Evolutionary conservation across 2,888 invertebrate species (phyloP), one percentile per base, ranked within the genome.

Genomic region (Euclidia mi): DNA sequence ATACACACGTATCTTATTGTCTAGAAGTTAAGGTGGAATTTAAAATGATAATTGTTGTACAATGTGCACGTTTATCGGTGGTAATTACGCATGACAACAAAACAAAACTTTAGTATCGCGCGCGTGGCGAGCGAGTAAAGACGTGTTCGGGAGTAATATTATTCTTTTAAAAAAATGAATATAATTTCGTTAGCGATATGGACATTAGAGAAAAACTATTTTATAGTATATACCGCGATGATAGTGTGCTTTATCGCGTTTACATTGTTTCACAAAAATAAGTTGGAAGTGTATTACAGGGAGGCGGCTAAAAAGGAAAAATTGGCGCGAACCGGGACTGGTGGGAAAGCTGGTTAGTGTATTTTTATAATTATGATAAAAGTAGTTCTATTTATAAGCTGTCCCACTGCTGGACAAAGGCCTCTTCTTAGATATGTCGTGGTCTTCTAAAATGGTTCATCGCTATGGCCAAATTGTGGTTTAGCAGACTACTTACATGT

Each of bases 201-300:
- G 89, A 87, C 89, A 6, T 75, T 94, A 64, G 94, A 94, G 69
- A 88, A 90, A 34, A 90, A 94, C 73, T 94, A 92, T 87, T 92
- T 88, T 66, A 79, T 85, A 20, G 90, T 94, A 35, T 94, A 94
- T 50, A 87, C 88, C 3, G 82, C 83, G 1, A 68, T 94, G 44
- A 83, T 91, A 32, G 82, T 88, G 52, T 84, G 86, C 74, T 94
- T 94, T 56, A 70, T 92, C 14, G 82, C 76, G 6, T 93, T 94
- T 51, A 91, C 92, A 0, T 75, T 91, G 57, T 87, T 90, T 43
- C 93, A 94, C 64, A 92, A 90, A 69, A 88, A 88, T 76, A 90
- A 87, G 72, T 65, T 92, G 53, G 91, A 92, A 41, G 68, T 68
- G 9, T 80, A 79, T 71, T 87, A 86, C 52, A 77, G 84, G 65